These are phyloP conservation scores for Gnathonemus longibarbis DNA, from an alignment of 2,113 vertebrate species.

Conservation along the genomic window DNA sequence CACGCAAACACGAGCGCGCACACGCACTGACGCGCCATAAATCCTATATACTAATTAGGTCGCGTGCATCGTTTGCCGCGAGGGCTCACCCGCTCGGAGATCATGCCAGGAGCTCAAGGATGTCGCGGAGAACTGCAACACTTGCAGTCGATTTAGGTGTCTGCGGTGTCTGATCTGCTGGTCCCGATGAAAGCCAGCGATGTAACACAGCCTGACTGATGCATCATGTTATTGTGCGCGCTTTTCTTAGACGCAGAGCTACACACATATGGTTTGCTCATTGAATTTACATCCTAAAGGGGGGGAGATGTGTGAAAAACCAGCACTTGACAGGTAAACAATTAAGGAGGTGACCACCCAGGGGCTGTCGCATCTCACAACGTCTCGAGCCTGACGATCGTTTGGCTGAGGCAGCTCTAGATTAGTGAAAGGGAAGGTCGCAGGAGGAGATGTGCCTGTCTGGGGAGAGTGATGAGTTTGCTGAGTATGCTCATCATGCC, in stretches of 20 bases:
- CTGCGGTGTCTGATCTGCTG: not conserved
- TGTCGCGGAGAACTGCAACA: not conserved
- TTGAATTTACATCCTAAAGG: not conserved
- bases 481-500: not conserved
- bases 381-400: not conserved
- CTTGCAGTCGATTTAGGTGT: not conserved
- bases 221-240: not conserved
- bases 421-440: not conserved
- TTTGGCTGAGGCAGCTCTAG: not conserved
- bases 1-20: not conserved
- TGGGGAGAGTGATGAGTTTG: not conserved
- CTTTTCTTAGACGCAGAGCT: not conserved
- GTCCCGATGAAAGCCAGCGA: not conserved
- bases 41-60: not conserved
- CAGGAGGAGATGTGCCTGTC: not conserved
- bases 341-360: not conserved
- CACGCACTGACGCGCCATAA: not conserved
- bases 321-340: not conserved
- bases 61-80: not conserved
- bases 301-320: not conserved
- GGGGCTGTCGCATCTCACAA: not conserved
- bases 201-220: not conserved
- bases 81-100: not conserved
- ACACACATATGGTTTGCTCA: not conserved
- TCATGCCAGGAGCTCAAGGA: not conserved